These are phyloP conservation scores for Anolis carolinensis DNA, from an alignment of 2,113 vertebrate species.

Conservation along the genomic window DNA sequence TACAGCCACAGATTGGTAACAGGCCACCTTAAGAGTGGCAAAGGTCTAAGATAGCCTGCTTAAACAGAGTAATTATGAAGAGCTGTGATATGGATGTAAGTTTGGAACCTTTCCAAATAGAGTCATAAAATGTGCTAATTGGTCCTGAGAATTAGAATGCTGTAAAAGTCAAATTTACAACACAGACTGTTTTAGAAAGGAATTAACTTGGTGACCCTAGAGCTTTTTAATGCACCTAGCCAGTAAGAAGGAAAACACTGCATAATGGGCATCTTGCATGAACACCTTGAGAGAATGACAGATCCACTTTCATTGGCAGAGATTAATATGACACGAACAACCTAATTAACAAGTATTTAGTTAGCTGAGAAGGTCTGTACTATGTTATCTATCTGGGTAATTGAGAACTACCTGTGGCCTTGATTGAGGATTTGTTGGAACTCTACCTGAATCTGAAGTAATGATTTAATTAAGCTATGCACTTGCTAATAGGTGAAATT, in stretches of 20 bases:
- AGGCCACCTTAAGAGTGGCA: constrained; percentile 48
- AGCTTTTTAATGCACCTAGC: constrained; percentile 57
- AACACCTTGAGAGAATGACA: constrained; percentile 43
- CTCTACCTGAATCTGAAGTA: constrained; percentile 24
- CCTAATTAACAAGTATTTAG: constrained; percentile 51
- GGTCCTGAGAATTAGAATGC: constrained; percentile 65
- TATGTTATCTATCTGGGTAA: constrained; percentile 36
- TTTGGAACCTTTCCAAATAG: constrained; percentile 71
- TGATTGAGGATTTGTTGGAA: constrained; percentile 1
- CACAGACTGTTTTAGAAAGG: constrained; percentile 57
- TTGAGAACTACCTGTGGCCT: constrained; percentile 28
- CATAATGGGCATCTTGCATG: constrained; percentile 39
- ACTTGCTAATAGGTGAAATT: constrained; percentile 43
- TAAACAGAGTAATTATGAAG: constrained; percentile 74
- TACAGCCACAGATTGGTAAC: constrained; percentile 58
- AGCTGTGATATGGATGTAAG: constrained; percentile 54
- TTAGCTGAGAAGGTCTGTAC: constrained; percentile 23
- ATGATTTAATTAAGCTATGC: constrained; percentile 11
- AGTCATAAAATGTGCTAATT: constrained; percentile 75
- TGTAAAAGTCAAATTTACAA: constrained; percentile 67
- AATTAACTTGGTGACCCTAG: constrained; percentile 64
- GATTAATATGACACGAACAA: constrained; percentile 47
- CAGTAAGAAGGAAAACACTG: constrained; percentile 44
- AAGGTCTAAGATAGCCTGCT: constrained; percentile 61
- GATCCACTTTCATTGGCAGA: constrained; percentile 2